These are phyloP conservation scores for Ctenodactylus gundi DNA, from an alignment of 2,113 vertebrate genomes.

Conservation along the genomic window DNA sequence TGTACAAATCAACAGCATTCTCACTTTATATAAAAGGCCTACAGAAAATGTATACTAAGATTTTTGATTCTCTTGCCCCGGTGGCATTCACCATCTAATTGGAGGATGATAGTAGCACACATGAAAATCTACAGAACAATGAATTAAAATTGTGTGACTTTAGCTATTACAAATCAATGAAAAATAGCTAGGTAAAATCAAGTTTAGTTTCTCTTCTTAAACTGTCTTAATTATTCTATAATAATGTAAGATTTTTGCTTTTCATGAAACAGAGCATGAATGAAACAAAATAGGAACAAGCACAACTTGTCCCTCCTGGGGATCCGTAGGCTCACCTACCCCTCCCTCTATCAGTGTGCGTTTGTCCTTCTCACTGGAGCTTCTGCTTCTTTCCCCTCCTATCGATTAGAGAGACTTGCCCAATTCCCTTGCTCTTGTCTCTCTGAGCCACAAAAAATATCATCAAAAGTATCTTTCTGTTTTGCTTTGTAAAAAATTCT, in stretches of 20 bases:
- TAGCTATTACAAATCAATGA: background rate
- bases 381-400: too few relatives aligned
- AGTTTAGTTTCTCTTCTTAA: background rate
- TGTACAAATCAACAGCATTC: slow-evolving; percentile 29
- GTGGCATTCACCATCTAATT: slow-evolving; percentile 2
- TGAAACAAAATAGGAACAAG: slow-evolving; percentile 2
- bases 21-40: background rate
- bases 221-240: background rate
- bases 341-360: too few relatives aligned
- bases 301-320: background rate
- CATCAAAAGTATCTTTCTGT: background rate
- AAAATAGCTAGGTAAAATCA: background rate
- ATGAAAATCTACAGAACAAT: background rate
- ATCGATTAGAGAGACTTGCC: background rate
- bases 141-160: background rate
- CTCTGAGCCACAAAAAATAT: background rate
- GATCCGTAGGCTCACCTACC: background rate
- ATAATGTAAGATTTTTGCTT: background rate
- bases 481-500: slow-evolving; percentile 19
- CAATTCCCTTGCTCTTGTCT: background rate
- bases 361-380: too few relatives aligned
- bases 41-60: slow-evolving; percentile 6
- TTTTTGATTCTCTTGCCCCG: background rate
- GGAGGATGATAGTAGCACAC: background rate
- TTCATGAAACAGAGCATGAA: slow-evolving; percentile 29